Conservation (phyloP, 2,113 vertebrate genomes). For the Myiozetetes cayanensis region DNA sequence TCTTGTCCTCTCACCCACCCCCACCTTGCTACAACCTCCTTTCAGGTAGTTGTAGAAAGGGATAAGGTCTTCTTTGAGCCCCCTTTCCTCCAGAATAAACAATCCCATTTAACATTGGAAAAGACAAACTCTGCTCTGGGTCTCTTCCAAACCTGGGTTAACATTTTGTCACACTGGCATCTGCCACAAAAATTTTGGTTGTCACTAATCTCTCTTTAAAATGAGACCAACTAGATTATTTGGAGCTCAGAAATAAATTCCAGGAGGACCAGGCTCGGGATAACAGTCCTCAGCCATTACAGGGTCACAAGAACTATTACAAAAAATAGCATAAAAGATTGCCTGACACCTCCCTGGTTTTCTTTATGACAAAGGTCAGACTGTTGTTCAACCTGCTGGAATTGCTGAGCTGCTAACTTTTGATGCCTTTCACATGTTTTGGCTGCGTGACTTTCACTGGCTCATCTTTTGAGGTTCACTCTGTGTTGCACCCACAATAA, state of each 20-base stretch:
- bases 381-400: not conserved
- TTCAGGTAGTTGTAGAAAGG: not conserved
- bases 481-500: not conserved
- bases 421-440: not conserved
- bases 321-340: not conserved
- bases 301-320: not conserved
- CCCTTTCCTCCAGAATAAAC: not conserved
- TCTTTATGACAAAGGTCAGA: not conserved
- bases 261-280: not conserved
- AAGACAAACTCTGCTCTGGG: not conserved
- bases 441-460: not conserved
- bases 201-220: not conserved
- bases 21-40: not conserved
- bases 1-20: not conserved
- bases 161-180: not conserved
- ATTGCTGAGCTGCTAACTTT: not conserved
- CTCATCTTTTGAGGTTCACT: slow-evolving; percentile 20
- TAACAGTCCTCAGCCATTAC: not conserved
- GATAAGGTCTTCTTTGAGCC: not conserved
- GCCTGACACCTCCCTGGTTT: not conserved
- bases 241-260: not conserved
- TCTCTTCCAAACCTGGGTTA: not conserved
- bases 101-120: not conserved
- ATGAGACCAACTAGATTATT: not conserved
- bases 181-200: not conserved